Conservation (phyloP, 2,797 vertebrate species). For the Phrynocephalus forsythii region DNA sequence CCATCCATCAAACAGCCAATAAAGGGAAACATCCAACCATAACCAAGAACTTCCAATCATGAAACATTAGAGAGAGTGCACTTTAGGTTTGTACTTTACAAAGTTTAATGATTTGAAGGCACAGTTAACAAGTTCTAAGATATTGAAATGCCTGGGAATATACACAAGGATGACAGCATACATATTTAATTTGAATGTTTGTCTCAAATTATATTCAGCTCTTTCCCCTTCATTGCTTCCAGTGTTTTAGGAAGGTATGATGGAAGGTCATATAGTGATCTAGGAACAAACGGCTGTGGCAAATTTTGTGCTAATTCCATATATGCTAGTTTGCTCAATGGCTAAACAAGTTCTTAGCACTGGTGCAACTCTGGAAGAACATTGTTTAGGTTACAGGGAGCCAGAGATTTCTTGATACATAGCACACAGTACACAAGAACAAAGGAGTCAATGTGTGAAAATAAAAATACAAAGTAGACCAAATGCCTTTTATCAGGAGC, state of each 20-base stretch:
- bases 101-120: slow-evolving; percentile 65
- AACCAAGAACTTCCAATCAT: background rate
- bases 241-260: slow-evolving; percentile 16
- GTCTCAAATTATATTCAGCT: slow-evolving; percentile 54
- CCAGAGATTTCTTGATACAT: background rate
- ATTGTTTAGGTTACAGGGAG: background rate
- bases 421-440: no score
- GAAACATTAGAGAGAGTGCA: background rate
- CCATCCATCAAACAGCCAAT: background rate
- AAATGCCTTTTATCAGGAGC: no score
- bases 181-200: slow-evolving; percentile 69
- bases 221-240: slow-evolving; percentile 36
- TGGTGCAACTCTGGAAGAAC: background rate
- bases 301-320: background rate
- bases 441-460: no score
- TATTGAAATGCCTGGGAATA: slow-evolving; percentile 60
- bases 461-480: no score
- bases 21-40: slow-evolving; percentile 46
- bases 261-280: background rate
- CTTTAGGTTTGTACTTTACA: slow-evolving; percentile 18
- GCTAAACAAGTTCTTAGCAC: background rate
- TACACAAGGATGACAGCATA: slow-evolving; percentile 61
- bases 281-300: slow-evolving; percentile 25
- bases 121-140: slow-evolving; percentile 63
- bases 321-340: background rate